A percentile compares a stretch with the other conserved stretches of the same genome.
phyloP scores from a whole-genome alignment of 53 echinoderm and acorn worm species.

The Holothuria leucospilota region DNA sequence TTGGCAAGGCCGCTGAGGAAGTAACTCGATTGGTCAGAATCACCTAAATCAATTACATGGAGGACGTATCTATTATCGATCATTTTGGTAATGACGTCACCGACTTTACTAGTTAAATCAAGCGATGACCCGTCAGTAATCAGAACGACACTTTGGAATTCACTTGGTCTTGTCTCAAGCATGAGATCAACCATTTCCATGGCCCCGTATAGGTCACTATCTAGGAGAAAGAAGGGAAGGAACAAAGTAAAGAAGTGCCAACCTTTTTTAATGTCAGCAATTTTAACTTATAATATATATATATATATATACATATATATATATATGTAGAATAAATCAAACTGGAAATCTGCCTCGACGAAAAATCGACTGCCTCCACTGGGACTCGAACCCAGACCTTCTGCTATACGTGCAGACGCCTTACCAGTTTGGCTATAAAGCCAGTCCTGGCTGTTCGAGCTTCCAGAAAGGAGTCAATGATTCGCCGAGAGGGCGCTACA shows the following conservation, averaged over 20 bases:
- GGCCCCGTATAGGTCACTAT: background rate
- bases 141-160: background rate
- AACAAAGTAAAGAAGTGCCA: background rate
- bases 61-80: background rate
- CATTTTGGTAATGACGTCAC: background rate
- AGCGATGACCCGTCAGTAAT: constrained; percentile 3
- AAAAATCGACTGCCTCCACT: too few species aligned
- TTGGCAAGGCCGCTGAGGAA: background rate
- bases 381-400: too few species aligned
- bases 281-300: too few species aligned
- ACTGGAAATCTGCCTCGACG: too few species aligned
- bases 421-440: too few species aligned
- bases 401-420: too few species aligned
- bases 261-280: background rate
- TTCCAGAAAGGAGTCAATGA: too few species aligned
- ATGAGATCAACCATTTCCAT: background rate
- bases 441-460: too few species aligned
- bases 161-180: background rate
- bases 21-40: background rate
- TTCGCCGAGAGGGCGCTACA: too few species aligned
- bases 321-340: too few species aligned
- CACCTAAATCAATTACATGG: background rate
- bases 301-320: too few species aligned
- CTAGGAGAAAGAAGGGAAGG: background rate
- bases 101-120: background rate